Evolutionary conservation across 2,888 invertebrate genomes (phyloP).

Genomic region (Trypoxylon attenuatum): DNA sequence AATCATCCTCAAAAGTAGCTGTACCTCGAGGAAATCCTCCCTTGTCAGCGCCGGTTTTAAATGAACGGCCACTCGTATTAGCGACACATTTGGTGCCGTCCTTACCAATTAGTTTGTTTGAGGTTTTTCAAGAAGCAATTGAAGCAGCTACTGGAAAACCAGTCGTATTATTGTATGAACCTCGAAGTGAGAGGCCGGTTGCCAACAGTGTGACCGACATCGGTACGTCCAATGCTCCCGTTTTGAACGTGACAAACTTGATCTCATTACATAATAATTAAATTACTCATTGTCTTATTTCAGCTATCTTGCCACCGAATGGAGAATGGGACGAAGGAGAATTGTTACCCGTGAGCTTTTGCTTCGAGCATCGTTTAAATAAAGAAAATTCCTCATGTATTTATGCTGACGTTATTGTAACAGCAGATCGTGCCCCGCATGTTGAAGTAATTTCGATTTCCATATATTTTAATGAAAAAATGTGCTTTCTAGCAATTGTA

Average conservation of each 20-base stretch:
- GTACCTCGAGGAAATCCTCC: constrained; percentile 55
- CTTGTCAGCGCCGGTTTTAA: constrained; percentile 40
- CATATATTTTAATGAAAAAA: neutral
- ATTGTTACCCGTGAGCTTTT: constrained; percentile 61
- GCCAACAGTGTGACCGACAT: constrained; percentile 62
- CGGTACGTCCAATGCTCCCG: constrained; percentile 57
- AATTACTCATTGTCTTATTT: constrained; percentile 1
- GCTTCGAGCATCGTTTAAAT: constrained; percentile 64
- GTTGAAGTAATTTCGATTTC: constrained; percentile 53
- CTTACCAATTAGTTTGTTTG: constrained; percentile 62
- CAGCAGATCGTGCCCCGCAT: constrained; percentile 55
- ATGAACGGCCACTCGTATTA: constrained; percentile 59
- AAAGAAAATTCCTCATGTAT: constrained; percentile 53
- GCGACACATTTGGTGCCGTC: constrained; percentile 67
- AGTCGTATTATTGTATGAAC: constrained; percentile 60
- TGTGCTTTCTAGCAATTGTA: neutral
- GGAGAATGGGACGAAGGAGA: constrained; percentile 59
- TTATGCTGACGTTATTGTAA: constrained; percentile 63
- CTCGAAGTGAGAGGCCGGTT: constrained; percentile 58
- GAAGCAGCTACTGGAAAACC: constrained; percentile 61
- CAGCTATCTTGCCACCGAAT: constrained; percentile 62
- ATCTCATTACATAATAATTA: no score
- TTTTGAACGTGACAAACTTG: no score
- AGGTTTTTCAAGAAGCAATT: constrained; percentile 62
- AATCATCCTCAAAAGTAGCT: constrained; percentile 50